These are phyloP conservation scores for Phaetusa simplex DNA, from an alignment of 2,113 vertebrate species.

Conservation along the genomic window DNA sequence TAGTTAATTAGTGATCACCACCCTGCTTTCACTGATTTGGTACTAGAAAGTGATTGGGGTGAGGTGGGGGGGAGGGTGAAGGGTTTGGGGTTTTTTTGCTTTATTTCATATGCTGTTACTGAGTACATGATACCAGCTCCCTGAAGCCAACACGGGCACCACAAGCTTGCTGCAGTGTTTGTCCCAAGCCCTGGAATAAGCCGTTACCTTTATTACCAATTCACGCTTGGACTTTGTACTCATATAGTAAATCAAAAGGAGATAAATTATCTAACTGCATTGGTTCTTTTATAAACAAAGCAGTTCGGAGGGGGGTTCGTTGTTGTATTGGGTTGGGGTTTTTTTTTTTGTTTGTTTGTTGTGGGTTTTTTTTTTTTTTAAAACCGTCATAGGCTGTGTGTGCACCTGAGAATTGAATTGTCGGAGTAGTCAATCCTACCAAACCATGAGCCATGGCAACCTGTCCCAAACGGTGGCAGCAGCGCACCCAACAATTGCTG, in stretches of 20 bases:
- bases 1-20: not conserved
- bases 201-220: not conserved
- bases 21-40: not conserved
- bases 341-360: too few relatives aligned
- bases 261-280: not conserved
- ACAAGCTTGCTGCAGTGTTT: not conserved
- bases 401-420: not conserved
- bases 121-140: fast-evolving
- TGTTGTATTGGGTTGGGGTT: not conserved
- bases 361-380: not conserved
- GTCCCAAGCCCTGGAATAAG: not conserved
- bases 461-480: not conserved
- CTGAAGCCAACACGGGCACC: not conserved
- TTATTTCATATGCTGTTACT: not conserved
- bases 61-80: fast-evolving
- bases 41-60: not conserved
- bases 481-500: too few relatives aligned
- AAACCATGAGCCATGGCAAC: not conserved
- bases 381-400: not conserved
- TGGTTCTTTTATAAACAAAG: not conserved
- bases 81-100: not conserved
- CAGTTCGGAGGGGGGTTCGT: too few relatives aligned
- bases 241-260: not conserved
- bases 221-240: not conserved
- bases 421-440: not conserved